These are phyloP conservation scores for Perodicticus potto DNA, from an alignment of 2,797 vertebrate species.

Conservation along the genomic window DNA sequence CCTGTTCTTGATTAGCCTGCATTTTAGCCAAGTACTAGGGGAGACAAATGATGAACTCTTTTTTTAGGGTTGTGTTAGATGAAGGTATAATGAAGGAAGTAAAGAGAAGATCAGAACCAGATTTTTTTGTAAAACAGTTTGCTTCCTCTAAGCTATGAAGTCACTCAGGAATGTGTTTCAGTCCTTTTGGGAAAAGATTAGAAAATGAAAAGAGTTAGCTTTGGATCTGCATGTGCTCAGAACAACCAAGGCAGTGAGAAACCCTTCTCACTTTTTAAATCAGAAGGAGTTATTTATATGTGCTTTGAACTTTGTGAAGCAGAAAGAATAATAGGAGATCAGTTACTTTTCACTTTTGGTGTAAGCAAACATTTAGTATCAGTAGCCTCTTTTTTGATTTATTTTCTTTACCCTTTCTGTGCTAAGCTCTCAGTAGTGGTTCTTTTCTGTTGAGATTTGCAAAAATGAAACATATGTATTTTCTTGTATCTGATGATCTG, in stretches of 20 bases:
- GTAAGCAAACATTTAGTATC: background rate
- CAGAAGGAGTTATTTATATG: background rate
- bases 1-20: background rate
- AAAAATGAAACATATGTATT: background rate
- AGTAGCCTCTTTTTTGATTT: background rate
- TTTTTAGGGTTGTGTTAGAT: background rate
- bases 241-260: background rate
- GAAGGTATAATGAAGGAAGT: background rate
- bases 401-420: background rate
- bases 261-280: background rate
- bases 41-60: background rate
- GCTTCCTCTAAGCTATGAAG: background rate
- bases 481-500: constrained; percentile 77
- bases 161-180: background rate
- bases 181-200: background rate
- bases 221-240: constrained; percentile 1
- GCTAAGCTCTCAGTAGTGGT: background rate
- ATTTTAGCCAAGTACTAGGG: background rate
- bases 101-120: background rate
- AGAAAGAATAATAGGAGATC: background rate
- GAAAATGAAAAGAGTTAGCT: constrained; percentile 22
- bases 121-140: background rate
- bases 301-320: background rate
- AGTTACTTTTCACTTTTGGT: constrained; percentile 17
- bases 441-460: constrained; percentile 29